Evolutionary conservation across 1,140 invertebrate genomes (phyloP).

Genomic region (Neodiprion fabricii): DNA sequence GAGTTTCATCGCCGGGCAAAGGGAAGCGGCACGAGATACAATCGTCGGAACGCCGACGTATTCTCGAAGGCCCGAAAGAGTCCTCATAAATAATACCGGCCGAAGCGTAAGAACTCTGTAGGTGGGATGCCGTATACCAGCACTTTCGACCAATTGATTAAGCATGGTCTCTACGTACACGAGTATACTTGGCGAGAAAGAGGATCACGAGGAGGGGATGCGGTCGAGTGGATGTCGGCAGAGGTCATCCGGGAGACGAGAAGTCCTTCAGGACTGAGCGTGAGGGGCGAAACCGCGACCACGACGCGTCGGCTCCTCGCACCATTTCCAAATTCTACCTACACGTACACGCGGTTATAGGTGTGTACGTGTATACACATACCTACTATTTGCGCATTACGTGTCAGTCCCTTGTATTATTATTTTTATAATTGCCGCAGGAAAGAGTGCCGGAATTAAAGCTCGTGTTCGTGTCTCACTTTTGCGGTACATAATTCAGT

Average conservation of each 20-base stretch:
- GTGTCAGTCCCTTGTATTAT: no score
- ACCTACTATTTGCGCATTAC: no score
- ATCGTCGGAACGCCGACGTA: background rate
- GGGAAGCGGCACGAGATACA: background rate
- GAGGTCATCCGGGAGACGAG: background rate
- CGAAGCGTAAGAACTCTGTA: no score
- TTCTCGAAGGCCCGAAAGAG: background rate
- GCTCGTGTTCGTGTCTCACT: no score
- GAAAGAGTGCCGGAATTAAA: no score
- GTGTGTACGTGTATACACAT: no score
- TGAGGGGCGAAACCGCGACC: background rate
- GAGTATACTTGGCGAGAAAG: background rate
- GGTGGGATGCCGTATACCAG: background rate
- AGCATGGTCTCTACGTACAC: background rate
- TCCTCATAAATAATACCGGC: background rate
- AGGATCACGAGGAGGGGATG: no score
- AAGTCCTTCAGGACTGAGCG: background rate
- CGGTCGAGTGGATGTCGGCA: background rate
- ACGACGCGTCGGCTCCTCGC: no score
- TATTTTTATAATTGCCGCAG: no score
- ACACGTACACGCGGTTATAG: no score
- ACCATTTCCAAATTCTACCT: no score
- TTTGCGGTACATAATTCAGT: no score
- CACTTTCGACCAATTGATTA: background rate
- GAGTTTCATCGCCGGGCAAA: background rate